These are phyloP conservation scores for Rhinella marina DNA, from an alignment of 2,797 vertebrate species.

Conservation along the genomic window DNA sequence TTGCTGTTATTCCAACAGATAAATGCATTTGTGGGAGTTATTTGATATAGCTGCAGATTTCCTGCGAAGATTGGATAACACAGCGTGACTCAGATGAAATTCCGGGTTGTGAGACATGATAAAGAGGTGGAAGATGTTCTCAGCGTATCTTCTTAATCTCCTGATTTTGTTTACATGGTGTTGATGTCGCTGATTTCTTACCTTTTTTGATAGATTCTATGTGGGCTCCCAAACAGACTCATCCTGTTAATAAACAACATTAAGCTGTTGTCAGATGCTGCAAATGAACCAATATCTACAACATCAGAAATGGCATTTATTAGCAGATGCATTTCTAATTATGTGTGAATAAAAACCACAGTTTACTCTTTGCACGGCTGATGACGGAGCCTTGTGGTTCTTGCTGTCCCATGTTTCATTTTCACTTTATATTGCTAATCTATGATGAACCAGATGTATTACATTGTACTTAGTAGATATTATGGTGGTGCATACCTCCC, in stretches of 20 bases:
- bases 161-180: slow-evolving; percentile 24
- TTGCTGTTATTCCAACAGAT: slow-evolving; percentile 12
- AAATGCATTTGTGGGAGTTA: slow-evolving; percentile 4
- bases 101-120: slow-evolving; percentile 36
- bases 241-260: slow-evolving; percentile 4
- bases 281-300: not conserved
- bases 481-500: too few species aligned
- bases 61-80: slow-evolving; percentile 10
- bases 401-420: not conserved
- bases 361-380: too few species aligned
- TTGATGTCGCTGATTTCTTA: slow-evolving; percentile 22
- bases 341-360: too few species aligned
- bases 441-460: not conserved
- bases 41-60: slow-evolving; percentile 27
- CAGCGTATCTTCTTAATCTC: slow-evolving; percentile 23
- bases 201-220: slow-evolving; percentile 23
- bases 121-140: slow-evolving; percentile 32
- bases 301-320: not conserved
- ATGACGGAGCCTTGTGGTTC: too few species aligned
- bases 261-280: slow-evolving; percentile 22
- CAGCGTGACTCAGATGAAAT: slow-evolving; percentile 39
- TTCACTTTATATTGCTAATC: not conserved
- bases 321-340: not conserved
- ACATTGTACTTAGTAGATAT: not conserved
- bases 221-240: not conserved